Base-by-base conservation (phyloP, 2,797 vertebrate genomes). In the Rhinella marina region DNA sequence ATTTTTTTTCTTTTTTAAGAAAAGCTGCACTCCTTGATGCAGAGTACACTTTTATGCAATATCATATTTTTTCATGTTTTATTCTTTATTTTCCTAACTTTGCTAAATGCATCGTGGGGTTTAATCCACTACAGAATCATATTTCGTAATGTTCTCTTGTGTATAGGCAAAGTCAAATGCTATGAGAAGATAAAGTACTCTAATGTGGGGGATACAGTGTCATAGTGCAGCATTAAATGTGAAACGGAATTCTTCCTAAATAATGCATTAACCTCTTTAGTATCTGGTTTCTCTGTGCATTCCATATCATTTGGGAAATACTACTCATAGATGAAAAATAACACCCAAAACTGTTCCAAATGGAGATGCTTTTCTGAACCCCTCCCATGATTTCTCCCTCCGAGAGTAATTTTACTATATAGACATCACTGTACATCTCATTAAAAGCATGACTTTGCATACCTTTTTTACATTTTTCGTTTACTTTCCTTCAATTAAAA, bases 191-290 rank as follows among this genome's bases (percentile, higher is more conserved):
- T 83, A 70, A 80, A 89, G 81, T 72, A 87, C 78, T 76, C 64
- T 89, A 86, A 84, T 84, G 73, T 72, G 41, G 16, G 52, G 85
- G 88, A 89, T 89, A 80, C 75, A 86, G 78, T 89, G 75, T 89
- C 88, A 84, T 73, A 79, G 81, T 21, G 23, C 52, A 72, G 81
- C 85, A 89, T 79, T 78, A 72, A 84, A 89, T 80, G 59, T 72
- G 88, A 83, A 86, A 87, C 73, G 29, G 85, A 84, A 89, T 89
- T 86, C 85, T 84, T 66, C 77, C 62, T 84, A 64, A 89, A 80
- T 89, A 86, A 87, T 80, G 85, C 56, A 89, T 89, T 86, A 89
- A 89, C 56, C 75, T 89, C 77, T 83, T 73, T 64, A 62, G 85
- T 84, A 72, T 87, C 85, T 17, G 84, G 32, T 84, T 88, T 88